A percentile compares a stretch with the other conserved stretches of the same genome.
Evolutionary conservation across 2,888 invertebrate genomes (phyloP).

Genomic region (Idaea aversata): DNA sequence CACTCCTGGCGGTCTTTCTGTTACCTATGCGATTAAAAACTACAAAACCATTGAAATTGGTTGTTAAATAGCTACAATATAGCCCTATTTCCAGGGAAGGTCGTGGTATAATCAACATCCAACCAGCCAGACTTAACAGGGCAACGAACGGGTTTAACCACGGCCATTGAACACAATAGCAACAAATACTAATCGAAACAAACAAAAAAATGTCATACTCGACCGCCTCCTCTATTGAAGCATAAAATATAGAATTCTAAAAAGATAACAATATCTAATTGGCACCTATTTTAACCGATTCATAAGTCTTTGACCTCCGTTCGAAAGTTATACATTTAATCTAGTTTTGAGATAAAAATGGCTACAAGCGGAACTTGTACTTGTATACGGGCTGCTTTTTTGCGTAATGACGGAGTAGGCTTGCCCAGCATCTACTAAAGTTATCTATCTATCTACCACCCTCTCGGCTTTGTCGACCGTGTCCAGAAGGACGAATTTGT

Average conservation of each 20-base stretch:
- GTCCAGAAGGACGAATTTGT: too few species aligned
- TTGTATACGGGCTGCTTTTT: too few species aligned
- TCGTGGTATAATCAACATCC: not conserved
- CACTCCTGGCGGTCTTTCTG: too few species aligned
- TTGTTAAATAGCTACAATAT: too few species aligned
- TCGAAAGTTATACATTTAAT: not conserved
- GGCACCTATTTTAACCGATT: not conserved
- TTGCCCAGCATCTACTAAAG: too few species aligned
- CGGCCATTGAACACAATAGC: not conserved
- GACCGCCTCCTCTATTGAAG: not conserved
- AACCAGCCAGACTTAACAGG: not conserved
- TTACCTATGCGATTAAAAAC: too few species aligned
- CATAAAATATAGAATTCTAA: not conserved
- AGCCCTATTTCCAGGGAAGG: too few species aligned
- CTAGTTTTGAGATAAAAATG: not conserved
- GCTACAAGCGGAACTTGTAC: too few species aligned
- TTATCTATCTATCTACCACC: too few species aligned
- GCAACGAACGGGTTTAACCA: not conserved
- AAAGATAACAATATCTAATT: not conserved
- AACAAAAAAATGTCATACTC: not conserved
- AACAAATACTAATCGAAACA: not conserved
- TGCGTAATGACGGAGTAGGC: too few species aligned
- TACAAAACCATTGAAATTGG: too few species aligned
- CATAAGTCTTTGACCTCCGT: not conserved
- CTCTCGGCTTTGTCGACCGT: too few species aligned